A percentile compares a stretch with the other conserved stretches of the same genome.
Evolutionary conservation across 2,888 invertebrate species (phyloP).

Genomic region (Lithophane leautieri): DNA sequence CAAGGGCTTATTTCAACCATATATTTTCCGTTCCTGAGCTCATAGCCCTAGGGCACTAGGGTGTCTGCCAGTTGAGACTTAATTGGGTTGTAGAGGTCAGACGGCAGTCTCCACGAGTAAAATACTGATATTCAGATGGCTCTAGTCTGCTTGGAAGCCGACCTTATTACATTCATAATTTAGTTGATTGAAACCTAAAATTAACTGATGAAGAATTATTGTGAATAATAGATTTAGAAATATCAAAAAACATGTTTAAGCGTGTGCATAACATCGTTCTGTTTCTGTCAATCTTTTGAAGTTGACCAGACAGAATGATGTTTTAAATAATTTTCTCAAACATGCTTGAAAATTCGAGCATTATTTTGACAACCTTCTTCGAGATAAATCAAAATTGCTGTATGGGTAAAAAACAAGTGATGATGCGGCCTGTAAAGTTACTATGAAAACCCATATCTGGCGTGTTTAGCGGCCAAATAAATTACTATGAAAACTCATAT

Average conservation of each 20-base stretch:
- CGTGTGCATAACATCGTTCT: background rate
- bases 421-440: too few relatives aligned
- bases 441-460: too few relatives aligned
- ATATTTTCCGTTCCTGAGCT: background rate
- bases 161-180: background rate
- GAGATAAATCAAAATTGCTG: too few relatives aligned
- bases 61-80: constrained; percentile 27
- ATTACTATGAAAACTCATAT: too few relatives aligned
- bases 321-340: too few relatives aligned
- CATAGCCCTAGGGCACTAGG: constrained; percentile 18
- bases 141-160: background rate
- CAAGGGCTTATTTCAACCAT: background rate
- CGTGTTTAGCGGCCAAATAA: too few relatives aligned
- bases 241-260: background rate
- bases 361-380: too few relatives aligned
- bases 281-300: background rate
- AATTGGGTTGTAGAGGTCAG: constrained; percentile 47
- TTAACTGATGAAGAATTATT: background rate
- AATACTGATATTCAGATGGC: constrained; percentile 23
- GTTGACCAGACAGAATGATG: background rate
- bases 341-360: too few relatives aligned
- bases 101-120: constrained; percentile 13
- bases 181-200: background rate
- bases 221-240: background rate
- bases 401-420: too few relatives aligned